These are phyloP conservation scores for Halichoeres trimaculatus DNA, from an alignment of 2,113 vertebrate species.

Conservation along the genomic window DNA sequence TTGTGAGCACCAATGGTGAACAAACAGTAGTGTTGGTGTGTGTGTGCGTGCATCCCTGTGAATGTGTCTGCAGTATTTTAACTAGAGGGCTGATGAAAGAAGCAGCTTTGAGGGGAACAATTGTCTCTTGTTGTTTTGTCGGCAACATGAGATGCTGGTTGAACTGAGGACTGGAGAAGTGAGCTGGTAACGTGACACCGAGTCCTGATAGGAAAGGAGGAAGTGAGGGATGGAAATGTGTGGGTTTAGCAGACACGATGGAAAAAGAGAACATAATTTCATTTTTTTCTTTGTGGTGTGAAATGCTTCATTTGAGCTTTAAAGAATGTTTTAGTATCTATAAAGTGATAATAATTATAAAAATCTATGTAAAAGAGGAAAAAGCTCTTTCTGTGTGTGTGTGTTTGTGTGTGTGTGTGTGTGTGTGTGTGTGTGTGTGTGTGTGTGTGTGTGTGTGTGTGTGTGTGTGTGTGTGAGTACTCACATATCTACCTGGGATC, in stretches of 20 bases:
- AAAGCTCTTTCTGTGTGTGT: too few species aligned
- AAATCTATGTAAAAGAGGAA: too few species aligned
- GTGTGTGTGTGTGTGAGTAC: too few species aligned
- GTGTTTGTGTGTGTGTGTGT: too few species aligned
- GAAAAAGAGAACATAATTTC: not conserved
- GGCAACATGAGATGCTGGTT: constrained; percentile 26
- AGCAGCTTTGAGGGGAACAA: not conserved
- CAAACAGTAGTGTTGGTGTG: not conserved
- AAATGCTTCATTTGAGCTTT: not conserved
- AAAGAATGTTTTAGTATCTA: too few species aligned
- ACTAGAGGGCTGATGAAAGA: not conserved
- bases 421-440: too few species aligned
- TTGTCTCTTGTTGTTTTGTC: constrained; percentile 8
- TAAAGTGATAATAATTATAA: too few species aligned
- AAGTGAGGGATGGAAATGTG: not conserved
- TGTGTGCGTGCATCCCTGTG: not conserved
- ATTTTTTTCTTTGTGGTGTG: not conserved
- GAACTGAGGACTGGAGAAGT: not conserved
- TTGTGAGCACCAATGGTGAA: not conserved
- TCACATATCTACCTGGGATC: too few species aligned
- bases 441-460: not conserved
- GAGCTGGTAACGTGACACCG: constrained; percentile 43
- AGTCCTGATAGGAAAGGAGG: constrained; percentile 11
- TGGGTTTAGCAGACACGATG: not conserved
- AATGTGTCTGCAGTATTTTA: constrained; percentile 13